Evolutionary conservation across 2,888 invertebrate species (phyloP).

Genomic region (Fragum sueziense): DNA sequence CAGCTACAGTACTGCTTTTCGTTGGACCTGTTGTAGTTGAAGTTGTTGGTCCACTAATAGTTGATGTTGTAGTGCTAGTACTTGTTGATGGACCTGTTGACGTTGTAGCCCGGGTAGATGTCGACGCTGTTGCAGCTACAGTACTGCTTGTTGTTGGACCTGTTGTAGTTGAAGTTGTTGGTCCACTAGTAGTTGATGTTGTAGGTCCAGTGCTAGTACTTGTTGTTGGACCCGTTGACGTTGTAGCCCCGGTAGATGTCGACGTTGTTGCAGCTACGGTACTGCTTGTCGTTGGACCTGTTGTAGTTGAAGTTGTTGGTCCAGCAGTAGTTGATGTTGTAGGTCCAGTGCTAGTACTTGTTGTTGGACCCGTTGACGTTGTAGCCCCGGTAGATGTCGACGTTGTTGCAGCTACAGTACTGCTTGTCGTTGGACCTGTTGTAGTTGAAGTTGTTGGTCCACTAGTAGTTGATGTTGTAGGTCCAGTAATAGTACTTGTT

Average conservation of each 20-base stretch:
- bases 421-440: background rate
- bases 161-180: background rate
- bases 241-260: background rate
- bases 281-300: background rate
- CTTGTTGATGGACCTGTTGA: background rate
- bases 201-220: background rate
- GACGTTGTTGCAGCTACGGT: background rate
- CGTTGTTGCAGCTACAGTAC: background rate
- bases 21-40: background rate
- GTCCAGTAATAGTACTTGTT: background rate
- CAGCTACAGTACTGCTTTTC: background rate
- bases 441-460: background rate
- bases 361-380: background rate
- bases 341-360: background rate
- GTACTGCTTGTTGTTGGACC: background rate
- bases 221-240: background rate
- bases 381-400: background rate
- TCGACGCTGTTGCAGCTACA: background rate
- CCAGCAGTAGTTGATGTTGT: background rate
- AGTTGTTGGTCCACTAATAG: background rate
- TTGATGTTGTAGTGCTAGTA: background rate
- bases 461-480: background rate
- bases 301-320: background rate
- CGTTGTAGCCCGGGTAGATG: background rate
- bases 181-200: background rate